Evolutionary conservation across 2,797 vertebrate genomes (phyloP).

Genomic region (Peromyscus aztecus): DNA sequence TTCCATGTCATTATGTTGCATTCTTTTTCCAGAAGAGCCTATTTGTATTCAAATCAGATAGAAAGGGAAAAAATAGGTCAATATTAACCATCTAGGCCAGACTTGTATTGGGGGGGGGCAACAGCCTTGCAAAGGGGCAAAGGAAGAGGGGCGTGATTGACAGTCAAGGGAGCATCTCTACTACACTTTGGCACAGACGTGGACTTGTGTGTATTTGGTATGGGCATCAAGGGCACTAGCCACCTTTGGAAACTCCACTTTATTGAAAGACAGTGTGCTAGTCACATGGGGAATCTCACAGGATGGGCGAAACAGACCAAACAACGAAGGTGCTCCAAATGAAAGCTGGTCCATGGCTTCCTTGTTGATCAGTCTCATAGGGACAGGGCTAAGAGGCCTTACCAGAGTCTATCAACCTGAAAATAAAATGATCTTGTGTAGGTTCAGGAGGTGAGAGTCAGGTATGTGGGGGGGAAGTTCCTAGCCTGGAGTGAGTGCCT

Average conservation of each 20-base stretch:
- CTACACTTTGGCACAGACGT: not conserved
- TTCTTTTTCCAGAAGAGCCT: not conserved
- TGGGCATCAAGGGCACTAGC: not conserved
- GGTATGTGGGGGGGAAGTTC: not conserved
- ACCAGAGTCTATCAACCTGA: not conserved
- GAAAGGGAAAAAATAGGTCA: not conserved
- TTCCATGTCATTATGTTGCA: not conserved
- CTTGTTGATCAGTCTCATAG: not conserved
- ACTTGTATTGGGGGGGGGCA: too few species aligned
- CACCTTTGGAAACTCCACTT: not conserved
- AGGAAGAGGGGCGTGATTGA: not conserved
- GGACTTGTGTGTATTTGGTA: not conserved
- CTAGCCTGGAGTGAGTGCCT: not conserved
- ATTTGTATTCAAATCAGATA: not conserved
- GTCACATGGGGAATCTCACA: not conserved
- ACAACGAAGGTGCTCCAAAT: not conserved
- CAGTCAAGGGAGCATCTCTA: not conserved
- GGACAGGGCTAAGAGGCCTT: not conserved
- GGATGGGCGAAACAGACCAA: not conserved
- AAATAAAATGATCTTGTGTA: too few species aligned
- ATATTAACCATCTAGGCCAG: not conserved
- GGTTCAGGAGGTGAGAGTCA: not conserved
- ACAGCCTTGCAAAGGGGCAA: not conserved
- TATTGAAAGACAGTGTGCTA: not conserved
- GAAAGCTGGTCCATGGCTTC: not conserved